Percentiles rank a stretch among this genome's conserved stretches.
Evolutionary conservation across 2,888 invertebrate species (phyloP).

Genomic region (Macropis europaea): DNA sequence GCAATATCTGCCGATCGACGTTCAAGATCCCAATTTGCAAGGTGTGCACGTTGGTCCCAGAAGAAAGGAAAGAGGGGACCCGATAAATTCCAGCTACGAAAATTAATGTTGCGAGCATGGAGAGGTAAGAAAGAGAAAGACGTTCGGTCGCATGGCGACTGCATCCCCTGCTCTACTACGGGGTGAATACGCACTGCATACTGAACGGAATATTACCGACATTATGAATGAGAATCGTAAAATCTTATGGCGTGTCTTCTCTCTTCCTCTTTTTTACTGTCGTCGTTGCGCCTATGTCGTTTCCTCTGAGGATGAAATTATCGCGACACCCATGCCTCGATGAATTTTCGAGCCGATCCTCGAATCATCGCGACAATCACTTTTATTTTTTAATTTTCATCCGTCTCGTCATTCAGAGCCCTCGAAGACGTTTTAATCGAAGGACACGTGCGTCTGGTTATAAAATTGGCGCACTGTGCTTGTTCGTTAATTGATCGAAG

Average conservation of each 20-base stretch:
- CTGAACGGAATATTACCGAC: slow-evolving; percentile 67
- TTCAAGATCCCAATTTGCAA: slow-evolving; percentile 41
- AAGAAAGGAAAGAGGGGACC: slow-evolving; percentile 6
- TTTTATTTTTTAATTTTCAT: neutral
- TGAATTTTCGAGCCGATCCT: neutral
- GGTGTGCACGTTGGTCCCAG: slow-evolving; percentile 12
- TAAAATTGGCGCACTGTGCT: neutral
- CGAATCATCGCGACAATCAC: neutral
- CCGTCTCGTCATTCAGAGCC: neutral
- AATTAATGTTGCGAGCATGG: slow-evolving; percentile 63
- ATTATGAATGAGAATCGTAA: slow-evolving; percentile 71
- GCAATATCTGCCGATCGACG: neutral
- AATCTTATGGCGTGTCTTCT: slow-evolving; percentile 60
- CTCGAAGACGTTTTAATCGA: neutral
- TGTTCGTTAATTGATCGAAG: slow-evolving; percentile 10
- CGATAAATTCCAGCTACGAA: slow-evolving; percentile 67
- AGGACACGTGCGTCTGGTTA: neutral
- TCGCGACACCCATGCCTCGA: neutral
- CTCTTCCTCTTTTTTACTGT: slow-evolving; percentile 23
- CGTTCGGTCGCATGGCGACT: slow-evolving; percentile 22
- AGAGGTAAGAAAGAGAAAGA: slow-evolving; percentile 20
- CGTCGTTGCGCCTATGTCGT: slow-evolving; percentile 3
- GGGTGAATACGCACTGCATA: slow-evolving; percentile 63
- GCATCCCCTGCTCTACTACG: slow-evolving; percentile 43
- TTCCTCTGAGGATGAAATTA: slow-evolving; percentile 39